A percentile compares a stretch with the other conserved stretches of the same genome.
Conservation (phyloP, 2,113 vertebrate species). For the Crocuta crocuta region DNA sequence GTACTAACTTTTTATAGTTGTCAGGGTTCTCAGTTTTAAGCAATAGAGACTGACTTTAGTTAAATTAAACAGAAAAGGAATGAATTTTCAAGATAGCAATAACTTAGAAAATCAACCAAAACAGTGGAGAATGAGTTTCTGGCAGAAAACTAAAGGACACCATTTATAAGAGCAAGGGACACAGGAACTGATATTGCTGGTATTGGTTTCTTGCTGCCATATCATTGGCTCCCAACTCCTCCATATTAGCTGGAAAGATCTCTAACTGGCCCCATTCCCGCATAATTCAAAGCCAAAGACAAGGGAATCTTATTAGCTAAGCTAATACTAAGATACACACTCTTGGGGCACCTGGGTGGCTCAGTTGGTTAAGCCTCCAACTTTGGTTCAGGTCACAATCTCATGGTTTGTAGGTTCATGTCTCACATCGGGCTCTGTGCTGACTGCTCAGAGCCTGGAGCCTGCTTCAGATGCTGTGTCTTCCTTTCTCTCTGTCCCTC, state of each 20-base stretch:
- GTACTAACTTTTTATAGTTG: neutral
- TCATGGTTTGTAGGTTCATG: no score
- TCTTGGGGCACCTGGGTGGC: no score
- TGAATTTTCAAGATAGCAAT: neutral
- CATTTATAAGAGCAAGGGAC: neutral
- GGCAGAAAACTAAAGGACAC: neutral
- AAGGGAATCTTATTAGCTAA: neutral
- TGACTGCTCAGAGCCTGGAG: no score
- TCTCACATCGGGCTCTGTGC: no score
- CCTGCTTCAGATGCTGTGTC: no score
- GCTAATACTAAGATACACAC: neutral
- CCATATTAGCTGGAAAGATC: neutral
- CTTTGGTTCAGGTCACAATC: no score
- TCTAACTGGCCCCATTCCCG: neutral
- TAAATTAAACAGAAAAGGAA: neutral
- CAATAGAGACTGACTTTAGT: neutral
- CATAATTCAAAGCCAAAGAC: neutral
- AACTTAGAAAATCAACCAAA: neutral
- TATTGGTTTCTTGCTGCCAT: neutral
- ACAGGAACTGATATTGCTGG: neutral
- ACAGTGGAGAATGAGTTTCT: neutral
- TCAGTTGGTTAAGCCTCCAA: no score
- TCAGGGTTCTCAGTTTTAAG: neutral
- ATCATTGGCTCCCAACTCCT: neutral
- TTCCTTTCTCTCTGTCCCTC: no score